Evolutionary conservation across 2,797 vertebrate species (phyloP), one percentile per base, ranked within the genome.

Genomic region (Mormyrus proboscirostris): DNA sequence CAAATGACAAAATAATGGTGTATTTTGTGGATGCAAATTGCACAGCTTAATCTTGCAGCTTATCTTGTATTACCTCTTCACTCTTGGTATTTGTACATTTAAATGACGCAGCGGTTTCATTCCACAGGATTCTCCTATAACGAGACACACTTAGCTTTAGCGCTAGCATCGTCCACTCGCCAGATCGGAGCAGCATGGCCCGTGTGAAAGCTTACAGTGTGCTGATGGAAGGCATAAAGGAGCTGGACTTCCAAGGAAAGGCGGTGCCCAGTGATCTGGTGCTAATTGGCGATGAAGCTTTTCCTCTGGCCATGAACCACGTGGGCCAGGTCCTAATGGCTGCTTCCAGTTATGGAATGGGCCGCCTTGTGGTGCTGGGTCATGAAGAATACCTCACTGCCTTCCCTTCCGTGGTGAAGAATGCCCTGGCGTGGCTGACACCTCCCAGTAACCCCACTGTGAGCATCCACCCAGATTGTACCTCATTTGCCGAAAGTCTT

Each of bases 271-370:
- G 95, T 53, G 93, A 96, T 82, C 94, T 97, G 88, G 90, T 97
- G 0, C 94, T 97, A 19, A 95, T 55, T 0, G 96, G 97, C 62
- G 94, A 96, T 84, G 89, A 95, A 0, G 93, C 96, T 85, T 97
- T 97, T 91, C 96, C 97, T 0, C 93, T 97, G 65, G 91, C 93
- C 90, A 94, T 95, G 92, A 95, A 94, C 38, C 90, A 85, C 92
- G 90, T 29, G 87, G 95, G 95, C 16, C 96, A 98, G 89, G 94
- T 96, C 1, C 92, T 96, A 57, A 96, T 97, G 69, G 97, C 97
- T 0, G 97, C 96, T 0, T 97, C 97, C 38, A 92, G 90, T 87
- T 97, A 96, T 0, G 95, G 96, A 38, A 50, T 38, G n/a, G 97
- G 97, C 51, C 94, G 94, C 73, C 93, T 98, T 2, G 94, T 97